These are phyloP conservation scores for Petroica traversi DNA, from an alignment of 2,113 vertebrate genomes.

Conservation along the genomic window DNA sequence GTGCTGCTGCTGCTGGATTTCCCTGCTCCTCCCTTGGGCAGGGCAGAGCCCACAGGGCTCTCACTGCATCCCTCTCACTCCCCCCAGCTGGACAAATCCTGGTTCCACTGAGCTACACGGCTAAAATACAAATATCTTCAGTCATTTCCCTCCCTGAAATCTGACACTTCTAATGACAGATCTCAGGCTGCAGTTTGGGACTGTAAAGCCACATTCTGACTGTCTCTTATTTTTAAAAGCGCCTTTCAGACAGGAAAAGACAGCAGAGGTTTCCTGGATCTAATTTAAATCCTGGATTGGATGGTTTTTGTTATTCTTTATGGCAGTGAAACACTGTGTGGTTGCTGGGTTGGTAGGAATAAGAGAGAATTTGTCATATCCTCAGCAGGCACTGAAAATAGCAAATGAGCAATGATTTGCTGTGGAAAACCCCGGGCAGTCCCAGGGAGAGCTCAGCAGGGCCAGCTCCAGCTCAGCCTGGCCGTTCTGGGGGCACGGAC, in stretches of 20 bases:
- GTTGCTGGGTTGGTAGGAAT: background rate
- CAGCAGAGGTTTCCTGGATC: background rate
- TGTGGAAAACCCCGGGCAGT: background rate
- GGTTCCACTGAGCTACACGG: background rate
- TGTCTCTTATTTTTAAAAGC: background rate
- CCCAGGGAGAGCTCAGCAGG: background rate
- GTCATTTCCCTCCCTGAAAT: background rate
- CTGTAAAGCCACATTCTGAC: background rate
- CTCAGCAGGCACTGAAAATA: slow-evolving; percentile 23
- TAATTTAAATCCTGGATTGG: background rate
- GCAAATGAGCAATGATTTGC: background rate
- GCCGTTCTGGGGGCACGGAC: fast-evolving
- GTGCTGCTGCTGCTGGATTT: background rate
- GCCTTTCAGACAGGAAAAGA: background rate
- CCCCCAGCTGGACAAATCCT: background rate
- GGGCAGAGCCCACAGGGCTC: background rate
- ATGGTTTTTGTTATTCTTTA: background rate
- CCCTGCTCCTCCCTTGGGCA: background rate
- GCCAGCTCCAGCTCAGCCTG: fast-evolving
- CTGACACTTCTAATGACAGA: background rate
- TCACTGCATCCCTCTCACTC: background rate
- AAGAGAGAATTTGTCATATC: background rate
- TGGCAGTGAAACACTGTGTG: background rate
- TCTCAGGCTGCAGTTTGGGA: background rate
- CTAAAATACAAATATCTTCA: background rate